These are phyloP conservation scores for Otus sunia DNA, from an alignment of 2,113 vertebrate genomes.

Conservation along the genomic window DNA sequence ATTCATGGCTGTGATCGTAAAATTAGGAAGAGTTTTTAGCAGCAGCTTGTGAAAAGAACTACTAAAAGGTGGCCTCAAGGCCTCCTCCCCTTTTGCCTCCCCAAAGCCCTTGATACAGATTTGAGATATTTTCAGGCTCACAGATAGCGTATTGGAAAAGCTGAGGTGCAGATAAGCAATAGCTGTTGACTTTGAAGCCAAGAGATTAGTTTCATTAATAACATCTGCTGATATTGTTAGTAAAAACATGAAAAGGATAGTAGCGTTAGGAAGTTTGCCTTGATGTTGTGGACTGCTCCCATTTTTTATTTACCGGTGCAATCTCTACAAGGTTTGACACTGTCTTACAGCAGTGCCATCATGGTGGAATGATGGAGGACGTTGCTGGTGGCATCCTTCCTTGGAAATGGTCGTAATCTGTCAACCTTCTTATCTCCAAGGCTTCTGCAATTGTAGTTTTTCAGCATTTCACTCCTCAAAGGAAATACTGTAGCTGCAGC, in stretches of 20 bases:
- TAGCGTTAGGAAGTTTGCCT: not conserved
- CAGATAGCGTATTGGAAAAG: not conserved
- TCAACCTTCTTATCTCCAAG: not conserved
- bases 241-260: not conserved
- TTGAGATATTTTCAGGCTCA: not conserved
- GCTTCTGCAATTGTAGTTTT: not conserved
- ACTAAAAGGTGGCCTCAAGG: not conserved
- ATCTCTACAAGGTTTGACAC: not conserved
- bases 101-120: not conserved
- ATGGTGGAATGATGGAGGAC: not conserved
- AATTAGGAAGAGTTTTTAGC: not conserved
- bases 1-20: not conserved
- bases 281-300: not conserved
- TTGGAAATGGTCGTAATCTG: not conserved
- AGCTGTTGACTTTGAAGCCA: not conserved
- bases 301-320: not conserved
- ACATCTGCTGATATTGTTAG: not conserved
- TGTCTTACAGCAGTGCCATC: not conserved
- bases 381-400: not conserved
- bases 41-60: not conserved
- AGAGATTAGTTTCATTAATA: not conserved
- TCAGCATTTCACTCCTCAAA: not conserved
- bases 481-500: not conserved
- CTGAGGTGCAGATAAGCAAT: not conserved
- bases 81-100: not conserved